phyloP scores from a whole-genome alignment of 2,888 invertebrate species.

The Lasioglossum vierecki region DNA sequence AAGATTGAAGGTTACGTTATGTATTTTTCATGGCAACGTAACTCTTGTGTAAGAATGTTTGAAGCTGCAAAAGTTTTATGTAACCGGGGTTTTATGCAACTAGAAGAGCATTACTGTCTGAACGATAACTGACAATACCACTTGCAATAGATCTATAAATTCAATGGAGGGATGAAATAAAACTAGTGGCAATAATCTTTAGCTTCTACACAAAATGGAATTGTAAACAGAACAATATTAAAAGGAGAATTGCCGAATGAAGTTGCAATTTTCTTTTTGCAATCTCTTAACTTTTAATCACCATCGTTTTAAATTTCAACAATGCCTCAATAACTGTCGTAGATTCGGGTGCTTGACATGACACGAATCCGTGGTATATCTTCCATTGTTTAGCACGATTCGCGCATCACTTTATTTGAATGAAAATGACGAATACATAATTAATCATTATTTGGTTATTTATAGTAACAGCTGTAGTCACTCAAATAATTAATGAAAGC shows the following conservation, averaged over 20 bases:
- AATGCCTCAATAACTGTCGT: neutral
- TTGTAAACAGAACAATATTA: neutral
- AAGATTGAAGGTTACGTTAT: slow-evolving; percentile 5
- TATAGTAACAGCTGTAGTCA: neutral
- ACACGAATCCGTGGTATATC: neutral
- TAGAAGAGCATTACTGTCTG: neutral
- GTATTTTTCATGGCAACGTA: neutral
- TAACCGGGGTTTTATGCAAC: neutral
- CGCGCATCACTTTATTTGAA: neutral
- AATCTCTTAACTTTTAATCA: neutral
- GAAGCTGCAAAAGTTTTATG: neutral
- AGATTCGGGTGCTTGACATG: neutral
- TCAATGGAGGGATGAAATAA: neutral
- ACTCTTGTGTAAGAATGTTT: neutral
- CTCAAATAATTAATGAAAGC: neutral
- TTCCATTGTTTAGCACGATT: neutral
- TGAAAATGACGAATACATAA: neutral
- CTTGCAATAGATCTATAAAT: neutral
- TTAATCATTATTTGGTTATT: neutral
- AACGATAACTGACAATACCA: neutral
- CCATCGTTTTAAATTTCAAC: neutral
- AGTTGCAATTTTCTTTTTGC: neutral
- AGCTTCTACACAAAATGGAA: neutral
- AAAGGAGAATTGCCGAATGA: neutral
- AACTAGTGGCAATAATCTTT: neutral